phyloP scores from a whole-genome alignment of 2,797 vertebrate species.

The Setipinna tenuifilis region DNA sequence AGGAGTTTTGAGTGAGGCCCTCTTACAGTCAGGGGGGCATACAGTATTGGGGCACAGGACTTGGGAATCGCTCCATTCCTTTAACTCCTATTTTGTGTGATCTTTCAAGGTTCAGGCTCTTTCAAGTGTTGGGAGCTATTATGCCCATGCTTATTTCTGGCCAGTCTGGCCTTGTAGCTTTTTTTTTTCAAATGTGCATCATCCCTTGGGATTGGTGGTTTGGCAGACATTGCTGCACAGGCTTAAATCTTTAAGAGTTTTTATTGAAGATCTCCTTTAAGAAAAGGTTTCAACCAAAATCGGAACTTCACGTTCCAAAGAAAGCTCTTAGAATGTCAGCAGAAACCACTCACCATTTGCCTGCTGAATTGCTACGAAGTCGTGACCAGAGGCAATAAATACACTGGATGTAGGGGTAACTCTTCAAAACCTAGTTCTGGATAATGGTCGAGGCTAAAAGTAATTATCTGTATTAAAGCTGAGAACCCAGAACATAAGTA shows the following conservation, averaged over 20 bases:
- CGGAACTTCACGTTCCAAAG: not conserved
- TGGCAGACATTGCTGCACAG: not conserved
- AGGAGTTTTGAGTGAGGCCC: slow-evolving; percentile 48
- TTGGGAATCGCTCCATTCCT: not conserved
- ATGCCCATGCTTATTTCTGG: not conserved
- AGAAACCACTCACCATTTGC: not conserved
- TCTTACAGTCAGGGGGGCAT: not conserved
- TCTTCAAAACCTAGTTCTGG: slow-evolving; percentile 6
- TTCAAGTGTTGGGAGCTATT: not conserved
- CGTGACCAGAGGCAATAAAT: not conserved
- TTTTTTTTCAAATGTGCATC: not conserved
- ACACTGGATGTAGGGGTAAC: not conserved
- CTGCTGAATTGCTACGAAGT: not conserved
- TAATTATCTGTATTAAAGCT: not conserved
- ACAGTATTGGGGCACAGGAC: not conserved
- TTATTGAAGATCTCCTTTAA: slow-evolving; percentile 15
- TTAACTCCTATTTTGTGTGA: not conserved
- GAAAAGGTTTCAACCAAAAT: slow-evolving; percentile 13
- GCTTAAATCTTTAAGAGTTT: not conserved
- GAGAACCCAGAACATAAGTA: not conserved
- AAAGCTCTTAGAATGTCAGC: not conserved
- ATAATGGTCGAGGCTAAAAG: not conserved
- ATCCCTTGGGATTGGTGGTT: slow-evolving; percentile 1
- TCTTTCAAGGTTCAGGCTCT: not conserved
- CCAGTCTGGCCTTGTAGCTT: not conserved